Evolutionary conservation across 1,140 invertebrate species (phyloP).

Genomic region (Zaprionus ornatus): DNA sequence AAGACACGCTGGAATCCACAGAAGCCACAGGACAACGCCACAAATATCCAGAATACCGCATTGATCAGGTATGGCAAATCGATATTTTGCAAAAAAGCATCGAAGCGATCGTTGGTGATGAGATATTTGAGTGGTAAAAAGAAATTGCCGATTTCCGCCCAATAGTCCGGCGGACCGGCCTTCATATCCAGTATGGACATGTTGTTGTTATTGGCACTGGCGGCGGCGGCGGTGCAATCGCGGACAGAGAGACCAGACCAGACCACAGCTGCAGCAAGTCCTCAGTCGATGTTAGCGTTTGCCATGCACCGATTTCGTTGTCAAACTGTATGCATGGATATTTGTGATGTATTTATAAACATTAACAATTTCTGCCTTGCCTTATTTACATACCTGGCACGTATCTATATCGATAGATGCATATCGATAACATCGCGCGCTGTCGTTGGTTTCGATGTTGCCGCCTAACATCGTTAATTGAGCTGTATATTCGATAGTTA

Average conservation of each 20-base stretch:
- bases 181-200: conserved; percentile 81
- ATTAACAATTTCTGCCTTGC: conserved; percentile 25
- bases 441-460: conserved; percentile 4
- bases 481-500: background rate
- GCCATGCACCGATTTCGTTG: conserved; percentile 37
- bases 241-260: background rate
- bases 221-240: background rate
- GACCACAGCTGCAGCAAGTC: conserved; percentile 7
- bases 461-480: background rate
- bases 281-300: conserved; percentile 14
- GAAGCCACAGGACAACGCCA: conserved; percentile 69
- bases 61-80: conserved; percentile 79
- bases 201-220: conserved; percentile 12
- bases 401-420: background rate
- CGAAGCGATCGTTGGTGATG: conserved; percentile 78
- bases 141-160: conserved; percentile 78
- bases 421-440: conserved; percentile 11
- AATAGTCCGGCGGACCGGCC: conserved; percentile 71
- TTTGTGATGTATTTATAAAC: conserved; percentile 41
- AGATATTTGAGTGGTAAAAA: conserved; percentile 79
- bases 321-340: conserved; percentile 25
- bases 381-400: conserved; percentile 38
- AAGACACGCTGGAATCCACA: conserved; percentile 73
- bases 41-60: conserved; percentile 80
- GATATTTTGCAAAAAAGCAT: conserved; percentile 73